Base-by-base conservation (phyloP, 1,140 invertebrate genomes). In the Mamestra configurata region DNA sequence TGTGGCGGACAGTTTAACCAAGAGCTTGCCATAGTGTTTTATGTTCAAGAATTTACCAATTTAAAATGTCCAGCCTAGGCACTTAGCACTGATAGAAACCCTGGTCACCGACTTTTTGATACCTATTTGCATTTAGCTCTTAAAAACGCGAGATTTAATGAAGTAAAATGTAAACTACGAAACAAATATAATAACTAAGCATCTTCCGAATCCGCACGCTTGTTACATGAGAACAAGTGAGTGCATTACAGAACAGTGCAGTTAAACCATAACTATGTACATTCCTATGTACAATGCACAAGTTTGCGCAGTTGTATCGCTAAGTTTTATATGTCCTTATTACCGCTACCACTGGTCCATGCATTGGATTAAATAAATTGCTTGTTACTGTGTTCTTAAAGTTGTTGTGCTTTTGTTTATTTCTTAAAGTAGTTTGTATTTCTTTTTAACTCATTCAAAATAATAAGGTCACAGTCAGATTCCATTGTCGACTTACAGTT, bases 271-370 rank as follows among this genome's bases (percentile, higher is more conserved):
- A n/a, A n/a, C 2, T 31, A 5, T 18, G 20, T 22, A 61, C 22
- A 68, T 20, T 27, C 15, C 27, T 35, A n/a, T 11, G 22, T n/a
- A 46, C 66, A 49, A 27, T 46, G 22, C 66, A 27, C 40, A 46
- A 70, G 66, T 46, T 46, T 46, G 40, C 2, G 31, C 40, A 49
- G 66, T 49, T 40, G 66, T 70, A 70, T 70, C 37, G 66, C 66
- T 70, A 46, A 49, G 66, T 70, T 70, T 46, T 70, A 70, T 49
- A 70, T 27, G 66, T 46, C 20, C 31, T 70, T 49, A 70, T 49
- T 46, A 18, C 66, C 18, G 40, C 20, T 70, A 70, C 66, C 22
- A 46, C 13, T 24, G 40, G 40, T 10, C 40, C 40, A 24, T 70
- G 20, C 27, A 20, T n/a, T 22, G 22, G 20, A 3, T 46, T 24